These are phyloP conservation scores for Numenius arquata DNA, from an alignment of 2,113 vertebrate genomes.

Conservation along the genomic window DNA sequence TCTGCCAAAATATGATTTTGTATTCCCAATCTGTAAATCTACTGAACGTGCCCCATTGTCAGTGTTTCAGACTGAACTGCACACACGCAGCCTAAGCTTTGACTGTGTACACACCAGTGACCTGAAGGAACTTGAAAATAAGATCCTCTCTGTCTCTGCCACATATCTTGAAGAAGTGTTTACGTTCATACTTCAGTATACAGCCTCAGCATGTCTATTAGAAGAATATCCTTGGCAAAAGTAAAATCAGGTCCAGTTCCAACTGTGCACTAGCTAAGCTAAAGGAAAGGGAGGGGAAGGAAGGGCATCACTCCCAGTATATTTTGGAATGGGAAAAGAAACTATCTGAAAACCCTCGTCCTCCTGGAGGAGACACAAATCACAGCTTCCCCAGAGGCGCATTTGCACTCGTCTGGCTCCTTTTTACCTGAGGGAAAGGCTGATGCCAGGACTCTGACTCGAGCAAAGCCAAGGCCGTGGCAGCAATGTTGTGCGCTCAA, in stretches of 20 bases:
- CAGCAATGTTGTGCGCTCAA: background rate
- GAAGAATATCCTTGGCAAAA: background rate
- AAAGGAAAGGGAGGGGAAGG: background rate
- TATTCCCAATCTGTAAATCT: conserved; percentile 2
- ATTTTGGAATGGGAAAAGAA: background rate
- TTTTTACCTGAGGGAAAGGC: background rate
- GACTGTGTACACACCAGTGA: background rate
- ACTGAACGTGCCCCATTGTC: background rate
- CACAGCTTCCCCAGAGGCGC: background rate
- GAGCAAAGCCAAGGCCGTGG: background rate
- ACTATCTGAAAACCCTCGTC: background rate
- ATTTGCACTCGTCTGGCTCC: background rate
- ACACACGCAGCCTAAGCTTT: background rate
- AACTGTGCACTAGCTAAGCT: background rate
- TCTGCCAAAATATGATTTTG: conserved; percentile 24
- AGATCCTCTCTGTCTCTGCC: background rate
- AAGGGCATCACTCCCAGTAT: background rate
- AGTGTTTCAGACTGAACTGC: background rate
- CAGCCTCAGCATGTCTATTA: background rate
- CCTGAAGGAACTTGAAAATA: background rate
- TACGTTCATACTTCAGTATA: background rate
- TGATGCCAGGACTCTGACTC: background rate
- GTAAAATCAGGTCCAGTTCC: background rate
- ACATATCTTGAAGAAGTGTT: background rate
- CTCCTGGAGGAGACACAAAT: background rate